Evolutionary conservation across 1,140 invertebrate species (phyloP).

Genomic region (Oscheius sp.): DNA sequence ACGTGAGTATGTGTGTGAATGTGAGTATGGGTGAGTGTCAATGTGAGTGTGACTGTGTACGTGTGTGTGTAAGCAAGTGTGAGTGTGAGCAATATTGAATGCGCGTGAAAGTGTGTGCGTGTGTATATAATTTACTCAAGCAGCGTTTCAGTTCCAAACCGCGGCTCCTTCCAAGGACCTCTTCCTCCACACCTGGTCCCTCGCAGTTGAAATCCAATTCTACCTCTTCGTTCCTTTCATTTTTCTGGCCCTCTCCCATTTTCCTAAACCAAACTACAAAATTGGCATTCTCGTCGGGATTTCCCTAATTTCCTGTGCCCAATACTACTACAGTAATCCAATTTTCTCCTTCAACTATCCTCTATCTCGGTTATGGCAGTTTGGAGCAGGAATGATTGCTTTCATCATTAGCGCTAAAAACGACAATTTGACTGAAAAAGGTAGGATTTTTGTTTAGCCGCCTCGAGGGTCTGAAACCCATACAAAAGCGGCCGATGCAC

Average conservation of each 20-base stretch:
- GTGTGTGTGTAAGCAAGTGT: neutral
- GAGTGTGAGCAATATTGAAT: neutral
- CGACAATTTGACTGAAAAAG: too few species aligned
- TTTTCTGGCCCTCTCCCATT: constrained; percentile 5
- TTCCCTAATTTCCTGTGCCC: neutral
- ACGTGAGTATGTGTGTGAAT: neutral
- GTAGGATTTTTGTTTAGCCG: too few species aligned
- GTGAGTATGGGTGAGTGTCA: neutral
- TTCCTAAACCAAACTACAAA: neutral
- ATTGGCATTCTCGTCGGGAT: neutral
- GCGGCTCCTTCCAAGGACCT: neutral
- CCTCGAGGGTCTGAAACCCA: too few species aligned
- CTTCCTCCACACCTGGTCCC: constrained; percentile 25
- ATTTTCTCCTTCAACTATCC: constrained; percentile 22
- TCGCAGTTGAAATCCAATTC: constrained; percentile 27
- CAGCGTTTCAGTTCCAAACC: constrained; percentile 18
- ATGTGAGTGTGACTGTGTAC: neutral
- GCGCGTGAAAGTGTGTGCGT: too few species aligned
- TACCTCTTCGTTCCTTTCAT: constrained; percentile 28
- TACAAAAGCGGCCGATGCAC: too few species aligned
- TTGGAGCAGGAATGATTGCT: constrained; percentile 18
- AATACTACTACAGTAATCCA: constrained; percentile 3
- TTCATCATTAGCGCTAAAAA: neutral
- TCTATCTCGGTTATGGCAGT: constrained; percentile 13
- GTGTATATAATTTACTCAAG: too few species aligned